Base-by-base conservation (phyloP, 2,113 vertebrate species). In the Peromyscus californicus region DNA sequence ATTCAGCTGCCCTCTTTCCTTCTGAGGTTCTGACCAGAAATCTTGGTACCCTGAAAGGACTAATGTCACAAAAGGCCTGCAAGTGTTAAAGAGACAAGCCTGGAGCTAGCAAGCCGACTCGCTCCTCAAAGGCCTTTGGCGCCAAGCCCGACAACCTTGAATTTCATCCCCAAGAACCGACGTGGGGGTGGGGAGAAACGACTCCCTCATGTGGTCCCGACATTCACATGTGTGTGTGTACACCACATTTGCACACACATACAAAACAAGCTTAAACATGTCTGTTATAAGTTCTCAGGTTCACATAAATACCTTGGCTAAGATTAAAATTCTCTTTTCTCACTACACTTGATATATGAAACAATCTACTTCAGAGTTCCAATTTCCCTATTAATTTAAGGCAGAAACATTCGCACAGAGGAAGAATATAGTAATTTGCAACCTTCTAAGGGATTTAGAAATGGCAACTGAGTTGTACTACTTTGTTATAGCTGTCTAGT, bases 331-430 rank as follows among this genome's bases (percentile, higher is more conserved):
- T 94, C 42, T 78, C 31, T 63, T 93, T 93, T 94, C 78, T 91
- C 29, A 87, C 39, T 45, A 61, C 16, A 91, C n/a, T 19, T 75
- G 54, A 6, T 42, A 69, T 79, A n/a, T 59, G 82, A 94, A 5
- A 3, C 9, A 95, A 67, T 82, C 57, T 69, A 94, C 39, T 79
- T 90, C 70, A 96, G 59, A 45, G 59, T 78, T 80, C 75, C 63
- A 24, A 72, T 89, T 93, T 79, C 48, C 88, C 87, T 87, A 79
- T 70, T 96, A 94, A 79, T 80, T 61, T 94, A 92, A 96, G 91
- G 76, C 7, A 94, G 69, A 88, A 90, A 75, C 13, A 72, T 59
- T 97, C 96, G 42, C 90, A 84, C 74, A 39, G 17, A 94, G 10
- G 59, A 93, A 51, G 22, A 94, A 93, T 45, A 83, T 5, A 76